Conservation (phyloP, 1,140 invertebrate genomes). For the Calliphora vicina region DNA sequence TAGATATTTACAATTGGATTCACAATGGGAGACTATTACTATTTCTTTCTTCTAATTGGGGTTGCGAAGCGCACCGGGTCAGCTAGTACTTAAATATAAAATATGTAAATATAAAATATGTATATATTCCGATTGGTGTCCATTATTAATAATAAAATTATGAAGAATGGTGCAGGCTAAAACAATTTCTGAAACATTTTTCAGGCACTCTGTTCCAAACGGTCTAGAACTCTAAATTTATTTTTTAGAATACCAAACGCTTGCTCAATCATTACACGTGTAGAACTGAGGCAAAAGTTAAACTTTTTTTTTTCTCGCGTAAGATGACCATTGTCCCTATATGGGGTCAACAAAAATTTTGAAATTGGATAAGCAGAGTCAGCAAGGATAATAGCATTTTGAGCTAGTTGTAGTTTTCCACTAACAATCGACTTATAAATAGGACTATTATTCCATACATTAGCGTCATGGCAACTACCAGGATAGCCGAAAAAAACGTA, state of each 20-base stretch:
- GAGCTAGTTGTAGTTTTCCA: not conserved
- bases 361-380: conserved; percentile 25
- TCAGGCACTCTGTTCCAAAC: not conserved
- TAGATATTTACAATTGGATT: no score
- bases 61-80: no score
- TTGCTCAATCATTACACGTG: conserved; percentile 25
- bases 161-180: not conserved
- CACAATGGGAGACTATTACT: no score
- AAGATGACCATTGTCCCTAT: conserved; percentile 27
- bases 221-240: not conserved
- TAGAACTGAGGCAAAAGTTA: conserved; percentile 18
- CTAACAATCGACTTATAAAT: not conserved
- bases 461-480: conserved; percentile 28
- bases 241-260: conserved; percentile 15
- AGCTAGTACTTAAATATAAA: no score
- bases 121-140: not conserved
- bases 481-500: conserved; percentile 33
- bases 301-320: not conserved
- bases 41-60: no score
- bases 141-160: not conserved
- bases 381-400: not conserved
- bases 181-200: not conserved
- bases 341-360: conserved; percentile 21
- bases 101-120: no score
- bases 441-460: conserved; percentile 24